Percentiles rank a stretch among this genome's conserved stretches.
phyloP scores from a whole-genome alignment of 2,797 vertebrate species.

The Chiropotes sagulatus region DNA sequence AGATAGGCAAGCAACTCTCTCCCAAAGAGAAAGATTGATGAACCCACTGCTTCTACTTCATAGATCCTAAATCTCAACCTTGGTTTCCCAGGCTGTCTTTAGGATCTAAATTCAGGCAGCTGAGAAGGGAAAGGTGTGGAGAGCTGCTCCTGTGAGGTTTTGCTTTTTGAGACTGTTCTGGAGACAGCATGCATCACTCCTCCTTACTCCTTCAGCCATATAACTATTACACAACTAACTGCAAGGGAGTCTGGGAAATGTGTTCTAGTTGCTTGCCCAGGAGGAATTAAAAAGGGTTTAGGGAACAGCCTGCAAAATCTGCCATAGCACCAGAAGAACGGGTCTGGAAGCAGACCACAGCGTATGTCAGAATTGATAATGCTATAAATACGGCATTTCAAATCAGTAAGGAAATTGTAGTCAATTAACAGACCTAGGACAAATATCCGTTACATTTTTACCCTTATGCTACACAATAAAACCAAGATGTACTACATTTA shows the following conservation, averaged over 20 bases:
- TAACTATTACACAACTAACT: neutral
- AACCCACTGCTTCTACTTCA: neutral
- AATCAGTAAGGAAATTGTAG: conserved; percentile 55
- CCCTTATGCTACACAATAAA: conserved; percentile 16
- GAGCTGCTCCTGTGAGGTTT: neutral
- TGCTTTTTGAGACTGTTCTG: neutral
- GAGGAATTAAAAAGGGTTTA: neutral
- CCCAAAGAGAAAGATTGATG: neutral
- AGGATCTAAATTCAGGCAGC: neutral
- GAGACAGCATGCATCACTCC: neutral
- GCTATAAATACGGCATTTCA: conserved; percentile 26
- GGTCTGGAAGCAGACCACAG: neutral
- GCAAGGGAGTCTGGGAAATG: conserved; percentile 17
- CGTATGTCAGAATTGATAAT: conserved; percentile 31
- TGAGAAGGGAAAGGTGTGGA: neutral
- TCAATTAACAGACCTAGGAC: conserved; percentile 33
- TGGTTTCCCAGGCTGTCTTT: neutral
- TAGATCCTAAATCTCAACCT: neutral
- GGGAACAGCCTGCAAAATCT: neutral
- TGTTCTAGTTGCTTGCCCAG: neutral
- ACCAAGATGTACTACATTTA: conserved; percentile 52
- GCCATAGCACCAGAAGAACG: neutral
- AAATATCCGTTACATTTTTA: conserved; percentile 43
- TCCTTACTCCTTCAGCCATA: neutral
- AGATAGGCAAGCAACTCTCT: neutral